Conservation (phyloP, 2,888 invertebrate genomes). For the Catocala sponsa region DNA sequence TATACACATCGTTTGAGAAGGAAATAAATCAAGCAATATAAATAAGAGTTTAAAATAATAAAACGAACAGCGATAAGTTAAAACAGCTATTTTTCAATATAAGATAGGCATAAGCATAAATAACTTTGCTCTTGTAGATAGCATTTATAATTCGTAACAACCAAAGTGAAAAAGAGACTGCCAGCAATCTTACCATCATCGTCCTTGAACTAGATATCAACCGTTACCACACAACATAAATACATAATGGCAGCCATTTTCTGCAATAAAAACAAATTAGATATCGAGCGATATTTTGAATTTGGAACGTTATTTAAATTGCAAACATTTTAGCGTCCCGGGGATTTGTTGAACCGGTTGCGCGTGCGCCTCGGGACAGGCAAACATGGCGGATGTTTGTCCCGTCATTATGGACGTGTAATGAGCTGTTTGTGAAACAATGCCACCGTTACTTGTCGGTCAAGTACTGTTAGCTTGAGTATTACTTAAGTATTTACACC, state of each 20-base stretch:
- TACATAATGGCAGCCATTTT: not conserved
- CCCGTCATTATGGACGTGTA: slow-evolving; percentile 46
- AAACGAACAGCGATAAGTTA: no score
- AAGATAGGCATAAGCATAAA: no score
- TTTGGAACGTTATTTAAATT: not conserved
- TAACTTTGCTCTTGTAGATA: not conserved
- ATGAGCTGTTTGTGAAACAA: slow-evolving; percentile 38
- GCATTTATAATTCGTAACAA: not conserved
- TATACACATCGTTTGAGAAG: no score
- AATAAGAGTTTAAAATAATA: no score
- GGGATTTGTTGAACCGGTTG: slow-evolving; percentile 16
- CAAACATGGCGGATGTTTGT: slow-evolving; percentile 39
- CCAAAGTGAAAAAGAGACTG: slow-evolving; percentile 1
- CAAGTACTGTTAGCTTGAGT: slow-evolving; percentile 24
- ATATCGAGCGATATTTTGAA: not conserved
- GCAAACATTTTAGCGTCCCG: slow-evolving; percentile 24
- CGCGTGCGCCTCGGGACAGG: slow-evolving; percentile 15
- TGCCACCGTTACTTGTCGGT: slow-evolving; percentile 33
- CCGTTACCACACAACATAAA: slow-evolving; percentile 1
- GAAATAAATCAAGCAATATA: no score
- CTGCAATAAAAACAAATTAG: slow-evolving; percentile 3
- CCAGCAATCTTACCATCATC: slow-evolving; percentile 6
- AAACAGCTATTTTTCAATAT: no score
- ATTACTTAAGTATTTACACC: slow-evolving; percentile 11
- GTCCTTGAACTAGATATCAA: slow-evolving; percentile 8